Base-by-base conservation (phyloP, 2,113 vertebrate genomes). In the Setophaga kirtlandii region DNA sequence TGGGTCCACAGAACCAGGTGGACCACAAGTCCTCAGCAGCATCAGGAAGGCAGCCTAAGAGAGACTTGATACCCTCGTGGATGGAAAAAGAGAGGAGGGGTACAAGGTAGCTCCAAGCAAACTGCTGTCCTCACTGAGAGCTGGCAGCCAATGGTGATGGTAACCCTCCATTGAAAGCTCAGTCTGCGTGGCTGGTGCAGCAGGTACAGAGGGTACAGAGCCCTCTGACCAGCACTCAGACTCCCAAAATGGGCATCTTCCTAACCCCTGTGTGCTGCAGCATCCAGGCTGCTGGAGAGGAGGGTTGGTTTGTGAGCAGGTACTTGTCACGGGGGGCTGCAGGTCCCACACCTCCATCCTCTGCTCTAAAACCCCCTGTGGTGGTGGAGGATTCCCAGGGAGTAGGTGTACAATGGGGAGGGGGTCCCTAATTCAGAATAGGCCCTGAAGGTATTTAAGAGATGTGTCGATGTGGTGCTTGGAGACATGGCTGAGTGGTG, bases 331-430 rank as follows among this genome's bases (percentile, higher is more conserved):
- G 4, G 4, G 10, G 12, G 64, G 15, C 37, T 80, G 50, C 18
- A 70, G 52, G 21, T 75, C 16, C 33, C 44, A 33, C 28, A 30
- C 22, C 41, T 77, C 63, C 41, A 37, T 37, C 17, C 37, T 62
- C 12, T 89, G 30, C 73, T 63, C 2, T 18, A 35, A 83, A 69
- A 4, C 4, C 11, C 4, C 1, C 11, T 25, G 23, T 42, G 52
- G 12, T 47, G 25, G 30, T 33, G 20, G 50, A 83, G 52, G 6
- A 8, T 63, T 89, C 74, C 50, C 69, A 41, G 46, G 9, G 15
- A 60, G 1, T 24, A 47, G 5, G 4, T 2, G 0, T 10, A 28
- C 31, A 56, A 56, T 17, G 2, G 15, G 24, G 10, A 82, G 28
- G 17, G 62, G 33, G 14, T 19, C 31, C 6, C 11, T 77, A 25